A percentile compares a stretch with the other conserved stretches of the same genome.
These are phyloP conservation scores for Rhodophaea formosa DNA, from an alignment of 2,888 invertebrate species.

Conservation along the genomic window DNA sequence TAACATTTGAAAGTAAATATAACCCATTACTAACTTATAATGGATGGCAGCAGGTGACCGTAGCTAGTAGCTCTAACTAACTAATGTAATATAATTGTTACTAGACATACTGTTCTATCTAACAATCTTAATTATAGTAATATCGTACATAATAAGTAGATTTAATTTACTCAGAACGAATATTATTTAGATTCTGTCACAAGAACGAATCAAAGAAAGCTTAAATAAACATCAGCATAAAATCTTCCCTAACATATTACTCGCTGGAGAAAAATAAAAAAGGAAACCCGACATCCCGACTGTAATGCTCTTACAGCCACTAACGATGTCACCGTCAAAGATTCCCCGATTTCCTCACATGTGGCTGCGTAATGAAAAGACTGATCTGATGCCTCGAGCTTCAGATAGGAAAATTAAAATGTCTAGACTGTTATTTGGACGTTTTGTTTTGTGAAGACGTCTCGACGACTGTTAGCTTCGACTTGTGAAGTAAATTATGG, in stretches of 20 bases:
- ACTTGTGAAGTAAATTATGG: constrained; percentile 42
- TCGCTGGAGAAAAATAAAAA: constrained; percentile 7
- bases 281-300: not conserved
- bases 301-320: constrained; percentile 62
- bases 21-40: too few species aligned
- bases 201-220: too few species aligned
- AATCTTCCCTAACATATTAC: not conserved
- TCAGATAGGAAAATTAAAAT: constrained; percentile 79
- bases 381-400: constrained; percentile 63
- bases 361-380: constrained; percentile 68
- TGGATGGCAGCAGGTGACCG: too few species aligned
- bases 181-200: too few species aligned
- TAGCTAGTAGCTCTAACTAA: too few species aligned
- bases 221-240: not conserved
- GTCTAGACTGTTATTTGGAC: constrained; percentile 68
- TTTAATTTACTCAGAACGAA: too few species aligned
- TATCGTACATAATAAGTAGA: too few species aligned
- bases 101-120: too few species aligned
- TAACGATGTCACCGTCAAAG: constrained; percentile 74
- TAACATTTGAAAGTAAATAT: too few species aligned
- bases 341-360: constrained; percentile 56
- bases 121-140: too few species aligned
- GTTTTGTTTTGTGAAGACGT: constrained; percentile 62
- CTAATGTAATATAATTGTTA: too few species aligned
- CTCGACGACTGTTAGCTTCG: constrained; percentile 35